Conservation (phyloP, 2,888 invertebrate genomes). For the Metopia argyrocephala region DNA sequence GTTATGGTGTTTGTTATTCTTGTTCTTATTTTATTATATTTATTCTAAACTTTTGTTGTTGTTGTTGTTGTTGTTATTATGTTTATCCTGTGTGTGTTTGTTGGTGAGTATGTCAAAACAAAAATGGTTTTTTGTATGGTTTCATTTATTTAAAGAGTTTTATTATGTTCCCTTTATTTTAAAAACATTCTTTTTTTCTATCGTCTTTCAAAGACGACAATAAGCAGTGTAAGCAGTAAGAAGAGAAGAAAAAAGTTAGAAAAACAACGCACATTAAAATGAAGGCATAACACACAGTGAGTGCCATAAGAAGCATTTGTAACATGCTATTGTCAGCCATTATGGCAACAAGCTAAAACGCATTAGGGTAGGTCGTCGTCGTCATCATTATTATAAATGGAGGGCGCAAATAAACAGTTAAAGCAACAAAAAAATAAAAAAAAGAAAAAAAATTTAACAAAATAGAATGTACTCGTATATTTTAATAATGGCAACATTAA, state of each 20-base stretch:
- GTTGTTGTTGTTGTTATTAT: conserved; percentile 1
- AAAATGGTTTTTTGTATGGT: conserved; percentile 56
- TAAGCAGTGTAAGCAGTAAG: conserved; percentile 39
- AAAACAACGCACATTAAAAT: conserved; percentile 56
- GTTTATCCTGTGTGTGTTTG: neutral
- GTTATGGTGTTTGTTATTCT: conserved; percentile 55
- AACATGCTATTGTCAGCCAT: conserved; percentile 56
- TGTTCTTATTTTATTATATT: conserved; percentile 24
- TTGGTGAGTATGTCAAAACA: conserved; percentile 24
- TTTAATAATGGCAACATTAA: conserved; percentile 58
- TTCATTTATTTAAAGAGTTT: conserved; percentile 64
- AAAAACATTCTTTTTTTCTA: neutral
- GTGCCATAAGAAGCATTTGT: neutral
- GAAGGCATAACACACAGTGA: conserved; percentile 42
- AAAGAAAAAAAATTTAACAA: conserved; percentile 2
- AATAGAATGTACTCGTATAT: conserved; percentile 2
- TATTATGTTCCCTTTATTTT: conserved; percentile 56
- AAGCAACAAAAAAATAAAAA: conserved; percentile 4
- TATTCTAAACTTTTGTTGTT: conserved; percentile 23
- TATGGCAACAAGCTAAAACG: conserved; percentile 63
- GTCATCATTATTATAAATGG: conserved; percentile 54
- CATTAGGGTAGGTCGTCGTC: conserved; percentile 66
- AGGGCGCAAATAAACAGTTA: conserved; percentile 56
- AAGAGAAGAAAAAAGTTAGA: neutral
- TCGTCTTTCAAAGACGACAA: conserved; percentile 38